These are phyloP conservation scores for Papilio machaon DNA, from an alignment of 1,140 invertebrate species.

Conservation along the genomic window DNA sequence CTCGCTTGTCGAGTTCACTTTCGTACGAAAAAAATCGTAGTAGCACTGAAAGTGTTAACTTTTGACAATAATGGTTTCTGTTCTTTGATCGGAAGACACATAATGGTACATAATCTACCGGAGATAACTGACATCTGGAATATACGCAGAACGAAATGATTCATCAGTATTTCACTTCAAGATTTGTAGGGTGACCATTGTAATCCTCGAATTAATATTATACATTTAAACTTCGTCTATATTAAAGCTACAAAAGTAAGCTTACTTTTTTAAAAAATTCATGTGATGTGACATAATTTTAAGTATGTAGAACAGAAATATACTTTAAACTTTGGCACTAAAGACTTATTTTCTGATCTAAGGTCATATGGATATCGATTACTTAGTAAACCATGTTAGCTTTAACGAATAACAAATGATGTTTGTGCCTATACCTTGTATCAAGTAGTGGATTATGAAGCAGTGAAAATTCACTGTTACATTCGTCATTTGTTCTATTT, in stretches of 20 bases:
- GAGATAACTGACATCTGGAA: constrained; percentile 31
- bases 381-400: not conserved
- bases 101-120: constrained; percentile 17
- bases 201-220: not conserved
- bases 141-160: constrained; percentile 7
- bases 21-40: not conserved
- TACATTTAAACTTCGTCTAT: not conserved
- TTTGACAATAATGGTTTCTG: not conserved
- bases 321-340: not conserved
- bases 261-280: no score
- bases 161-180: constrained; percentile 22
- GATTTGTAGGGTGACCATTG: constrained; percentile 19
- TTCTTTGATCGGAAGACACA: constrained; percentile 20
- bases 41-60: not conserved
- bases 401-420: not conserved
- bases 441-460: not conserved
- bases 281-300: not conserved
- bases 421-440: not conserved
- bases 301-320: not conserved
- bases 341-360: not conserved
- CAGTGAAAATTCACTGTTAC: not conserved
- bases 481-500: not conserved
- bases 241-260: not conserved
- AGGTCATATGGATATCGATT: not conserved
- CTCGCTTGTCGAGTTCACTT: no score